Conservation (phyloP, 2,113 vertebrate genomes). For the Anoura caudifer region DNA sequence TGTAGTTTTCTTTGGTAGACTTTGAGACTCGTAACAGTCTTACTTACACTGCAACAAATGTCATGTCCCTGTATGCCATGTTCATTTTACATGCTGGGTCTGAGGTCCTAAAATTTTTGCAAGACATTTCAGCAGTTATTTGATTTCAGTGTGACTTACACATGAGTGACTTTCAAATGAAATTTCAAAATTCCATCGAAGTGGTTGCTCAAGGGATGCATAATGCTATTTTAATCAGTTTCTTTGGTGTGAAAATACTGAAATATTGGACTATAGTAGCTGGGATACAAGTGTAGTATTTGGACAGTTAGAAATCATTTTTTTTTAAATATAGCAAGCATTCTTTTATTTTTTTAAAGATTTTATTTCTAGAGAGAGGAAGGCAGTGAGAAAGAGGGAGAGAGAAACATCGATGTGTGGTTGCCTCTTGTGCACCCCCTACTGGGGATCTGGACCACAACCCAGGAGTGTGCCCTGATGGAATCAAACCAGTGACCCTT, state of each 20-base stretch:
- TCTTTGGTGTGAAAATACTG: neutral
- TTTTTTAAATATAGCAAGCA: neutral
- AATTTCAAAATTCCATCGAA: neutral
- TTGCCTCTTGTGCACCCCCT: no score
- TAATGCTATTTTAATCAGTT: neutral
- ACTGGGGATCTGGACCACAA: no score
- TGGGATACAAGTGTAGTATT: neutral
- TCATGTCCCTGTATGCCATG: neutral
- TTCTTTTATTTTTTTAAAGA: no score
- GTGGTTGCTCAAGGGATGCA: neutral
- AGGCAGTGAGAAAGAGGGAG: no score
- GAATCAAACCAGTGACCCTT: no score
- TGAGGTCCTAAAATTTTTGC: neutral
- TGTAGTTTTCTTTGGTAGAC: neutral
- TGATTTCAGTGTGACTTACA: neutral
- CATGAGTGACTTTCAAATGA: neutral
- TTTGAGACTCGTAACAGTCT: neutral
- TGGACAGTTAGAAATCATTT: conserved; percentile 2
- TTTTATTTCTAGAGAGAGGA: no score
- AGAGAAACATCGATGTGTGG: no score
- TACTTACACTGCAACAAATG: neutral
- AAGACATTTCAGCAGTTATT: neutral
- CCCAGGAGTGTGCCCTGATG: no score
- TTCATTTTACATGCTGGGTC: neutral
- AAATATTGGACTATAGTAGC: neutral